phyloP scores from a whole-genome alignment of 2,113 vertebrate genomes.

The Lepus europaeus region DNA sequence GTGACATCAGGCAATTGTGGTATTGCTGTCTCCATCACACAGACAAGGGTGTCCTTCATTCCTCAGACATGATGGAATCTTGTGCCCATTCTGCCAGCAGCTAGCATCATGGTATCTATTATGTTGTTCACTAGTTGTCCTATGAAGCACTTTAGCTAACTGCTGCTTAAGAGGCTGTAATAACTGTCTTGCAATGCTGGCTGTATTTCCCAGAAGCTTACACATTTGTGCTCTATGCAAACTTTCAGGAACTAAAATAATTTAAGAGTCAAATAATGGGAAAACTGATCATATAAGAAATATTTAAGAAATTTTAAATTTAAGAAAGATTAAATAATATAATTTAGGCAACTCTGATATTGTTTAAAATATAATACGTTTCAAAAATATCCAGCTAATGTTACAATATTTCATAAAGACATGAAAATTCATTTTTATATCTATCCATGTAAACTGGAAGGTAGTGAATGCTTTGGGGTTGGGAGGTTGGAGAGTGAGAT shows the following conservation, averaged over 20 bases:
- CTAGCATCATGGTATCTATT: slow-evolving; percentile 70
- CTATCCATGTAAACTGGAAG: background rate
- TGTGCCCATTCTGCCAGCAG: slow-evolving; percentile 68
- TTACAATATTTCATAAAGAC: background rate
- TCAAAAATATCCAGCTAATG: slow-evolving; percentile 23
- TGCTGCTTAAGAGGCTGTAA: slow-evolving; percentile 43
- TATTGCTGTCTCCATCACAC: slow-evolving; percentile 59
- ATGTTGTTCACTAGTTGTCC: slow-evolving; percentile 53
- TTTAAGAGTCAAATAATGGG: slow-evolving; percentile 28
- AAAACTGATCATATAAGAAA: background rate
- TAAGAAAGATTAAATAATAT: background rate
- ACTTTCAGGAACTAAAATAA: slow-evolving; percentile 44
- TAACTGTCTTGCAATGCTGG: slow-evolving; percentile 29
- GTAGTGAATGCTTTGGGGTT: background rate
- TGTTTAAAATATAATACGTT: slow-evolving; percentile 13
- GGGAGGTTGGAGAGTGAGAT: background rate
- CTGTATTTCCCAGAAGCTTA: slow-evolving; percentile 39
- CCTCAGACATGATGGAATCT: slow-evolving; percentile 70
- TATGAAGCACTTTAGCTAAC: slow-evolving; percentile 65
- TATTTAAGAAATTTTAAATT: slow-evolving; percentile 23
- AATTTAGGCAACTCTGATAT: slow-evolving; percentile 36
- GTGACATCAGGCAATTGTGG: slow-evolving; percentile 73
- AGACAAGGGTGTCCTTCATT: slow-evolving; percentile 79
- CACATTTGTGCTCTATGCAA: slow-evolving; percentile 4
- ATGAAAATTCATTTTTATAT: background rate